Percentiles rank a stretch among this genome's conserved stretches.
phyloP scores from a whole-genome alignment of 2,888 invertebrate species.

The Calliphora vomitoria region DNA sequence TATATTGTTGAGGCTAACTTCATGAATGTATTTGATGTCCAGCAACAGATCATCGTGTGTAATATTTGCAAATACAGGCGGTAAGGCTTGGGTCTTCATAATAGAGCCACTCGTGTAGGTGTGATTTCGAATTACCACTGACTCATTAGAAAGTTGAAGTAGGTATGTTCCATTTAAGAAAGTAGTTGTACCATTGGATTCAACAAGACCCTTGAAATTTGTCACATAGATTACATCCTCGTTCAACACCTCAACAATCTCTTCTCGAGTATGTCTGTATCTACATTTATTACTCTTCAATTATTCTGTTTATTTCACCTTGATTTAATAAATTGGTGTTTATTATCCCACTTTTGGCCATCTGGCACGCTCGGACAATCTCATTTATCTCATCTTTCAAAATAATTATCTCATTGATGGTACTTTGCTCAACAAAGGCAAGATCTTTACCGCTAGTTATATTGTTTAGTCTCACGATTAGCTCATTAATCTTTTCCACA shows the following conservation, averaged over 20 bases:
- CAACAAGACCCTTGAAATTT: background rate
- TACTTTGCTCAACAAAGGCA: conserved; percentile 20
- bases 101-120: background rate
- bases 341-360: conserved; percentile 33
- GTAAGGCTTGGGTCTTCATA: background rate
- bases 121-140: background rate
- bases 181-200: background rate
- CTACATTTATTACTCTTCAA: background rate
- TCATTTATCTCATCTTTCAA: conserved; percentile 41
- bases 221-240: conserved; percentile 1
- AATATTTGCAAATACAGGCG: background rate
- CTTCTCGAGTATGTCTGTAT: background rate
- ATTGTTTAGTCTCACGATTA: conserved; percentile 20
- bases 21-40: background rate
- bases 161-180: background rate
- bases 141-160: background rate
- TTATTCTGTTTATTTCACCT: conserved; percentile 1
- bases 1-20: conserved; percentile 14
- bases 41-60: conserved; percentile 16
- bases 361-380: conserved; percentile 37
- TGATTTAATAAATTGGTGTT: conserved; percentile 38
- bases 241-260: background rate
- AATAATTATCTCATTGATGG: conserved; percentile 24
- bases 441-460: conserved; percentile 38
- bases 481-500: conserved; percentile 15